Evolutionary conservation across 2,888 invertebrate species (phyloP).

Genomic region (Andrena dorsata): DNA sequence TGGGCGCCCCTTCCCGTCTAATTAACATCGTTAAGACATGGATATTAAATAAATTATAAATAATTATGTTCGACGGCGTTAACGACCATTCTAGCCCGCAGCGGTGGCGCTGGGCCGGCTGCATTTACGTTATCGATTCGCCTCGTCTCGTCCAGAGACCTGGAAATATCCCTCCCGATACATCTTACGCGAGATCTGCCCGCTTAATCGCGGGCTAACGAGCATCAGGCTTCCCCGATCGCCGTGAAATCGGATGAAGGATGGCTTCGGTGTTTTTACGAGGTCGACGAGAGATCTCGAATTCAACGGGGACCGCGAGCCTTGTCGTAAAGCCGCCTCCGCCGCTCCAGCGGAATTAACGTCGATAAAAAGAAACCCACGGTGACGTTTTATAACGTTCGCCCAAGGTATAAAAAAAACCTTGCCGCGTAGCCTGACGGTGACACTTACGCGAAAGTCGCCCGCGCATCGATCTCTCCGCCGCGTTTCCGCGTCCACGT

Average conservation of each 20-base stretch:
- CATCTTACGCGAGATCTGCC: constrained; percentile 22
- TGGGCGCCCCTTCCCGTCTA: constrained; percentile 46
- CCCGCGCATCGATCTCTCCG: not conserved
- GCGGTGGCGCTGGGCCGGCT: constrained; percentile 26
- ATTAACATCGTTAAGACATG: constrained; percentile 77
- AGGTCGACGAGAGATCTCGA: constrained; percentile 18
- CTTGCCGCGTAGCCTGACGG: not conserved
- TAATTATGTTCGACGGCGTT: constrained; percentile 75
- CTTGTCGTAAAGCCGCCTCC: constrained; percentile 63
- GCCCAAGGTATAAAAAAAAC: constrained; percentile 8
- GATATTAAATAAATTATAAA: constrained; percentile 79
- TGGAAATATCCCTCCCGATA: constrained; percentile 33
- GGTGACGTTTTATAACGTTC: constrained; percentile 32
- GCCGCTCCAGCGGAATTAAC: constrained; percentile 66
- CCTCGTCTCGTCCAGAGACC: constrained; percentile 6
- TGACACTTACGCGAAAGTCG: constrained; percentile 1
- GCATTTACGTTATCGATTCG: constrained; percentile 54
- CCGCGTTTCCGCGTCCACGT: not conserved
- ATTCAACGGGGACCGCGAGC: constrained; percentile 27
- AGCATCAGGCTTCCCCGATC: constrained; percentile 32
- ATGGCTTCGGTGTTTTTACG: constrained; percentile 1
- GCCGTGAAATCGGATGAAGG: constrained; percentile 35
- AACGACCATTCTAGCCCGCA: constrained; percentile 66
- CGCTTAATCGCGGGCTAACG: constrained; percentile 46
- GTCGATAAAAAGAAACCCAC: constrained; percentile 69